Percentiles rank a stretch among this genome's conserved stretches.
phyloP scores from a whole-genome alignment of 2,113 vertebrate genomes.

The Cyanoramphus novaezelandiae region DNA sequence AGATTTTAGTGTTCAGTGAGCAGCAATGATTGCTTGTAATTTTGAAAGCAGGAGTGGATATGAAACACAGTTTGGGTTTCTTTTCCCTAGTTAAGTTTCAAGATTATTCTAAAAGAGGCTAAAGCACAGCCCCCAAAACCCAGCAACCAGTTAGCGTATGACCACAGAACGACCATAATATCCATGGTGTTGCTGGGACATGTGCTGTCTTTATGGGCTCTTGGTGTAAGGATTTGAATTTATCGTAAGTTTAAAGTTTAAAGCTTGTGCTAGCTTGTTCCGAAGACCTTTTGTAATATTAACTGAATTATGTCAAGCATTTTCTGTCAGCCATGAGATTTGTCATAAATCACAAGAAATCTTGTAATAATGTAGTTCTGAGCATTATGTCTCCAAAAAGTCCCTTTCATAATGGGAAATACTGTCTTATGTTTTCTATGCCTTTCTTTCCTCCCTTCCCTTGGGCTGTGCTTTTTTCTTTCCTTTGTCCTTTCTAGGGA shows the following conservation, averaged over 20 bases:
- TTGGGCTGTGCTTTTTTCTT: slow-evolving; percentile 51
- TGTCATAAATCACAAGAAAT: slow-evolving; percentile 60
- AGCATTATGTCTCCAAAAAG: slow-evolving; percentile 42
- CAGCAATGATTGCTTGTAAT: background rate
- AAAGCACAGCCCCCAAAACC: background rate
- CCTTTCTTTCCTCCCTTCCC: slow-evolving; percentile 58
- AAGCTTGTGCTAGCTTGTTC: slow-evolving; percentile 59
- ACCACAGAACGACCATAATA: background rate
- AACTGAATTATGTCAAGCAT: slow-evolving; percentile 60
- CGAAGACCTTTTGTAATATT: slow-evolving; percentile 42
- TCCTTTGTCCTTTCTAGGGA: slow-evolving; percentile 36
- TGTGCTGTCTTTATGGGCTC: background rate
- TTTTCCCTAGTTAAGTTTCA: background rate
- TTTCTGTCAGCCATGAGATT: slow-evolving; percentile 55
- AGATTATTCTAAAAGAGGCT: background rate
- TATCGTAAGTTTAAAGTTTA: slow-evolving; percentile 18
- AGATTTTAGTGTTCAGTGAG: background rate
- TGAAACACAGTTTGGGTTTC: background rate
- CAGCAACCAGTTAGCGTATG: background rate
- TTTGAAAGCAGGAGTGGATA: background rate
- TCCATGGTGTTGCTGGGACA: background rate
- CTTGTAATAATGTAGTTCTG: slow-evolving; percentile 49
- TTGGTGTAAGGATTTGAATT: slow-evolving; percentile 46
- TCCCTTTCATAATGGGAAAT: slow-evolving; percentile 57
- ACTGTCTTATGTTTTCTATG: slow-evolving; percentile 30